Percentiles rank a stretch among this genome's conserved stretches.
Evolutionary conservation across 2,113 vertebrate genomes (phyloP).

Genomic region (Axis porcinus): DNA sequence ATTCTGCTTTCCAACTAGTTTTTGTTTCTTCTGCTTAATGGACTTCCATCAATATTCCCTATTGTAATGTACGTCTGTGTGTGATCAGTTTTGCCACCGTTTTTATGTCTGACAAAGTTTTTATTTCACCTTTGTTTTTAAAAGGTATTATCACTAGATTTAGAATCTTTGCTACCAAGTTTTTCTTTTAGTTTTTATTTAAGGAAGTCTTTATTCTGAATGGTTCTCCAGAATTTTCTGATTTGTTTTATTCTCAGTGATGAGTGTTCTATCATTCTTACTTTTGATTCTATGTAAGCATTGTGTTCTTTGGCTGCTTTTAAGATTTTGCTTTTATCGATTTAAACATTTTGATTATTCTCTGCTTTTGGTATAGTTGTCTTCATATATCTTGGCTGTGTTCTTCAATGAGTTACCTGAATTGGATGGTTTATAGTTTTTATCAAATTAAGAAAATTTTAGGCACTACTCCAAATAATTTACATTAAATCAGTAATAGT

Average conservation of each 20-base stretch:
- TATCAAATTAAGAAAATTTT: not conserved
- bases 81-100: not conserved
- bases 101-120: not conserved
- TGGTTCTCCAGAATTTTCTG: not conserved
- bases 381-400: not conserved
- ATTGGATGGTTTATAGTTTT: not conserved
- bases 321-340: not conserved
- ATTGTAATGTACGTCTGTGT: not conserved
- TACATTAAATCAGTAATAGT: not conserved
- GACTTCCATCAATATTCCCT: not conserved
- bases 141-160: not conserved
- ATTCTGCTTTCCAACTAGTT: not conserved
- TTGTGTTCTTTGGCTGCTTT: not conserved
- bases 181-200: not conserved
- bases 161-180: not conserved
- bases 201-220: not conserved
- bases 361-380: not conserved
- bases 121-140: not conserved
- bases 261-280: not conserved
- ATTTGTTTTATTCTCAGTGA: not conserved
- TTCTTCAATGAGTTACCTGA: not conserved
- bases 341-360: not conserved
- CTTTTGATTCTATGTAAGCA: not conserved
- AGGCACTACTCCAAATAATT: not conserved
- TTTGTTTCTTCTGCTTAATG: not conserved